Evolutionary conservation across 2,113 vertebrate species (phyloP).

Genomic region (Vidua chalybeata): DNA sequence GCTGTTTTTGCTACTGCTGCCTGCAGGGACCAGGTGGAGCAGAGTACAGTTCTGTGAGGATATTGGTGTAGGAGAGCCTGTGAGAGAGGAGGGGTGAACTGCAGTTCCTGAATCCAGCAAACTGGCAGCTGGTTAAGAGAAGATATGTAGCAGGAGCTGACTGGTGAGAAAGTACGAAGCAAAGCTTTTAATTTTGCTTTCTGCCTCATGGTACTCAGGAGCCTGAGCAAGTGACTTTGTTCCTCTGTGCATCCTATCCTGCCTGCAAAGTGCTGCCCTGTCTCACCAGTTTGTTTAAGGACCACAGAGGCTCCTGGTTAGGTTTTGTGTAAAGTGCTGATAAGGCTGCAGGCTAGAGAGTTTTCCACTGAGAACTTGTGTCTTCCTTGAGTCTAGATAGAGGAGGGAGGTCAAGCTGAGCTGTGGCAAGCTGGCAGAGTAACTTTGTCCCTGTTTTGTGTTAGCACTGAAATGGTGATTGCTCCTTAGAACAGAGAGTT

Average conservation of each 20-base stretch:
- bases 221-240: background rate
- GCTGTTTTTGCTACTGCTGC: constrained; percentile 27
- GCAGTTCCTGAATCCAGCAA: background rate
- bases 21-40: constrained; percentile 9
- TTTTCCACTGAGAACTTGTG: background rate
- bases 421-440: background rate
- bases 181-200: background rate
- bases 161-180: background rate
- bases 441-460: background rate
- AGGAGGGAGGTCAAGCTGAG: background rate
- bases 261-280: background rate
- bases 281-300: background rate
- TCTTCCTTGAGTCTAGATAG: background rate
- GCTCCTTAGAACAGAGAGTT: background rate
- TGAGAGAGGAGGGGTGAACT: background rate
- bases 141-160: background rate
- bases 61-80: background rate
- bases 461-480: background rate
- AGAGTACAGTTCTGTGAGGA: background rate
- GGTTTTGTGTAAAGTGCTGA: background rate
- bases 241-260: background rate
- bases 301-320: background rate
- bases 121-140: background rate
- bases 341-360: background rate
- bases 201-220: background rate